Conservation (phyloP, 2,797 vertebrate species). For the Argyrosomus regius region DNA sequence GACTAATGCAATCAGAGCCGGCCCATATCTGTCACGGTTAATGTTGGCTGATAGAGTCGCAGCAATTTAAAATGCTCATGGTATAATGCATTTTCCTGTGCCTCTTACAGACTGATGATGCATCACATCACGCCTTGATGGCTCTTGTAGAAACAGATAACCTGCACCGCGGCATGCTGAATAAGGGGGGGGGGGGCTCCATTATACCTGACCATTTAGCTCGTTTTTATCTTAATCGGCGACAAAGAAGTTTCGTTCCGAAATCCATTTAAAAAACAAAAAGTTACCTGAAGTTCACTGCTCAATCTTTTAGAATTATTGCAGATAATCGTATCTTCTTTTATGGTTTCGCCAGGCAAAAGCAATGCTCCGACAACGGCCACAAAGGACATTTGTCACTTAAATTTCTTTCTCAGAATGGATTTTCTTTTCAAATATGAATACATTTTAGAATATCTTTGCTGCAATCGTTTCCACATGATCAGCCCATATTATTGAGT, state of each 20-base stretch:
- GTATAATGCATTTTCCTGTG: slow-evolving; percentile 73
- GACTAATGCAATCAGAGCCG: slow-evolving; percentile 76
- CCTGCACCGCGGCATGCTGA: slow-evolving; percentile 53
- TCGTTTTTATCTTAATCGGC: slow-evolving; percentile 41
- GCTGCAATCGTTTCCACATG: background rate
- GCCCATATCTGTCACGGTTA: slow-evolving; percentile 77
- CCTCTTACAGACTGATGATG: slow-evolving; percentile 71
- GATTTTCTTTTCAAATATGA: background rate
- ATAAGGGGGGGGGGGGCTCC: slow-evolving; percentile 10
- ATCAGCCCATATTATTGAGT: background rate
- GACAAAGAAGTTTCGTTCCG: slow-evolving; percentile 21
- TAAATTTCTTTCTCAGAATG: slow-evolving; percentile 24
- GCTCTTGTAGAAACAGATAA: slow-evolving; percentile 66
- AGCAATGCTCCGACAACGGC: slow-evolving; percentile 23
- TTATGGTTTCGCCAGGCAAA: slow-evolving; percentile 31
- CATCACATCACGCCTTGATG: slow-evolving; percentile 64
- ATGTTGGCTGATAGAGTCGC: slow-evolving; percentile 75
- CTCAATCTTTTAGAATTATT: slow-evolving; percentile 47
- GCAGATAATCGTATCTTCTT: slow-evolving; percentile 34
- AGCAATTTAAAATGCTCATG: slow-evolving; percentile 71
- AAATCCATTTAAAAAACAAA: slow-evolving; percentile 37
- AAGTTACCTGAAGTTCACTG: slow-evolving; percentile 51
- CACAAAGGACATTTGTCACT: slow-evolving; percentile 27
- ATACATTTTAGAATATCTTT: slow-evolving; percentile 12
- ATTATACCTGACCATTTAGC: slow-evolving; percentile 40